phyloP scores from a whole-genome alignment of 2,888 invertebrate genomes.

The Eupithecia insigniata region DNA sequence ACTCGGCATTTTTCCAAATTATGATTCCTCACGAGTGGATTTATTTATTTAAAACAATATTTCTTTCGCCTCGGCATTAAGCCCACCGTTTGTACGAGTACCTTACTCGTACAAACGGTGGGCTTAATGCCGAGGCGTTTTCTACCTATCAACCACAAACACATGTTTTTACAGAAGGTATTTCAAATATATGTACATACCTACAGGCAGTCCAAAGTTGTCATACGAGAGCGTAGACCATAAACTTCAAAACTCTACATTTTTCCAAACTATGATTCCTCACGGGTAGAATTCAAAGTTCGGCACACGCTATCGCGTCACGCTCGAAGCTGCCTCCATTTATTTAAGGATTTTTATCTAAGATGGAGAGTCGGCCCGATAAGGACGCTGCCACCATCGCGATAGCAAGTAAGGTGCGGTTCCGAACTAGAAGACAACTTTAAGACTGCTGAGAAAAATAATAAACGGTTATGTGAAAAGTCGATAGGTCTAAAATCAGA shows the following conservation, averaged over 20 bases:
- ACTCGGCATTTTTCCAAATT: background rate
- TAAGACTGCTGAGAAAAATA: background rate
- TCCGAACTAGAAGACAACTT: constrained; percentile 32
- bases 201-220: background rate
- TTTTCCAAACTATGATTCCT: constrained; percentile 19
- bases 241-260: background rate
- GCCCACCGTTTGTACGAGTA: no score
- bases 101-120: no score
- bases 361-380: constrained; percentile 63
- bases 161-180: no score
- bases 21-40: constrained; percentile 22
- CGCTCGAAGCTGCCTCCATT: constrained; percentile 63
- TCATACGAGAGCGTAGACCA: background rate
- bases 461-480: background rate
- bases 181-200: no score
- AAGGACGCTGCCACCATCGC: constrained; percentile 61
- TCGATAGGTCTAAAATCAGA: background rate
- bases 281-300: constrained; percentile 18
- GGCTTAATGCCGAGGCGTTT: no score
- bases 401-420: constrained; percentile 50
- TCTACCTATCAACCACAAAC: no score
- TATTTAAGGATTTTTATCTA: constrained; percentile 69
- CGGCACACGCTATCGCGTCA: constrained; percentile 50
- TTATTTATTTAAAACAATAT: no score
- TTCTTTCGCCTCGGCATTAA: no score